Conservation (phyloP, 2,113 vertebrate genomes). For the Callospermophilus lateralis region DNA sequence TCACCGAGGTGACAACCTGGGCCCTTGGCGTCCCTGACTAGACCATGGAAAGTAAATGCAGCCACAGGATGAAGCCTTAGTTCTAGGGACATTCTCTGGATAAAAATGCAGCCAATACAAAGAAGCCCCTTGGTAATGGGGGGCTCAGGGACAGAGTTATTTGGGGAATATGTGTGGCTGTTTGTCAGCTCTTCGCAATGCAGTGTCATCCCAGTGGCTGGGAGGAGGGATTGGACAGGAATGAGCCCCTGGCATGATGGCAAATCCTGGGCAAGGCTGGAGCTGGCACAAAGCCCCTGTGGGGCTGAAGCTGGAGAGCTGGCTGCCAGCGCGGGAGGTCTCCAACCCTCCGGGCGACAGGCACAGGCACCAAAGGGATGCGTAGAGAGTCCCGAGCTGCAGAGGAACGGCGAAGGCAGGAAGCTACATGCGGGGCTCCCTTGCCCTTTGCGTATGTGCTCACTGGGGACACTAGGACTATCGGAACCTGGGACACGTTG, state of each 20-base stretch:
- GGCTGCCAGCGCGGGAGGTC: not conserved
- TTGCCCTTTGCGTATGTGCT: not conserved
- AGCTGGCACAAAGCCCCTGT: not conserved
- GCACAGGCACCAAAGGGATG: too few species aligned
- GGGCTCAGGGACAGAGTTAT: not conserved
- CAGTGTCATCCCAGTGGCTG: not conserved
- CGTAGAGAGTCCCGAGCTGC: not conserved
- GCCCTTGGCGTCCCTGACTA: not conserved
- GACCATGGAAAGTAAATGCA: not conserved
- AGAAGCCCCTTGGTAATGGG: not conserved
- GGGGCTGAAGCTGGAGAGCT: not conserved
- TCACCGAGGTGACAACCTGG: not conserved
- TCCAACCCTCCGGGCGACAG: too few species aligned
- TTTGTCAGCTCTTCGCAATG: not conserved
- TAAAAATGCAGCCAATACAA: not conserved
- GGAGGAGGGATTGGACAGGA: not conserved
- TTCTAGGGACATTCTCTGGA: not conserved
- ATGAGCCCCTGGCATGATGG: not conserved
- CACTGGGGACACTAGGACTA: too few species aligned
- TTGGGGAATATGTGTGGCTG: not conserved
- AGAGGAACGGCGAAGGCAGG: not conserved
- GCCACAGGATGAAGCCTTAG: not conserved
- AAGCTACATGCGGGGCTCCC: not conserved
- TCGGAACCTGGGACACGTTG: not conserved
- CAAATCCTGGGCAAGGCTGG: not conserved